Base-by-base conservation (phyloP, 2,113 vertebrate genomes). In the Ptychochromis oligacanthus region DNA sequence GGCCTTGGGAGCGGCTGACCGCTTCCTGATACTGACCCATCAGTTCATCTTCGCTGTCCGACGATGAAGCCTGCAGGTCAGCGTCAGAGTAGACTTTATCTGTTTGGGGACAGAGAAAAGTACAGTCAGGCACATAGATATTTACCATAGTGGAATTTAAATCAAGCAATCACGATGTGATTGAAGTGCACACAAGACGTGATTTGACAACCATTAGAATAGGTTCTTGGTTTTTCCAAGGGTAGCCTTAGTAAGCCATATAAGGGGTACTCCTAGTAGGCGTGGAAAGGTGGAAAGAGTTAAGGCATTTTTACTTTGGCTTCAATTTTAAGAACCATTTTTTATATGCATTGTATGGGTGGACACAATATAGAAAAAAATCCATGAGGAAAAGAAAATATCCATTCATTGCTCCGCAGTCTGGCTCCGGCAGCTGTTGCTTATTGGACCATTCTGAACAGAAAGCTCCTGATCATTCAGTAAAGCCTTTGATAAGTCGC, bases 31-130 rank as follows among this genome's bases (percentile, higher is more conserved):
- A 98, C 96, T 97, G 98, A 91, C 97, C 97, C 93, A 98, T 93
- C 18, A 98, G 95, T 91, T 99, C 98, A 84, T 98, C 98, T 94
- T 99, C 98, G 87, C 98, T 99, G 94, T 99, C 98, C 49, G 98
- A 99, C 11, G 98, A 98, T 18, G 98, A 98, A 86, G 95, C 96
- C 88, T 95, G 96, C 64, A 96, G 96, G 91, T 97, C 96, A 83
- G 95, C 95, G 75, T 96, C 96, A 85, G 95, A 64, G 86, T 97
- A 97, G 75, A 95, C 95, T 88, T 97, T 97, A 87, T 97, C 97
- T 98, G 90, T 80, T 67, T 14, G 24, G 38, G 38, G 75, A 72
- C 1, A 9, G 8, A 76, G 1, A 64, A 20, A 81, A 10, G 10
- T 7, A 0, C 65, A 0, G 1, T 31, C 43, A 28, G 65, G 7